Conservation (phyloP, 1,140 invertebrate species). For the Brachionus sp. region DNA sequence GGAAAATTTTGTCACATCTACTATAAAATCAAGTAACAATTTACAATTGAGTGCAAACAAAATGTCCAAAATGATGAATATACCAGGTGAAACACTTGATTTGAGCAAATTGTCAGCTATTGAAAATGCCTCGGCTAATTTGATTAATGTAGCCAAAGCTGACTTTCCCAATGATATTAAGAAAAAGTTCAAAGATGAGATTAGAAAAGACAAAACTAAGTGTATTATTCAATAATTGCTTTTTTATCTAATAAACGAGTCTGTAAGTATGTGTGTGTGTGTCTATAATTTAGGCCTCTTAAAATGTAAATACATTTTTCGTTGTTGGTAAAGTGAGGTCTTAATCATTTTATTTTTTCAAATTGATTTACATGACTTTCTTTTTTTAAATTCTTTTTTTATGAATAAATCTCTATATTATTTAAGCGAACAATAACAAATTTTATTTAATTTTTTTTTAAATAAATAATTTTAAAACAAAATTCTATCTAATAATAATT, state of each 20-base stretch:
- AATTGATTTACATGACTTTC: background rate
- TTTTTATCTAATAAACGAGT: background rate
- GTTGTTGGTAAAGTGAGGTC: background rate
- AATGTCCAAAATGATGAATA: background rate
- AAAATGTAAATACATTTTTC: background rate
- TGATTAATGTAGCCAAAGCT: conserved; percentile 2
- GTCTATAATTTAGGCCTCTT: background rate
- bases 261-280: background rate
- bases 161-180: conserved; percentile 6
- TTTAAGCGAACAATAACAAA: background rate
- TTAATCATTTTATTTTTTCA: background rate
- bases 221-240: conserved; percentile 30
- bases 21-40: conserved; percentile 27
- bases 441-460: background rate
- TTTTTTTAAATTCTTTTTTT: background rate
- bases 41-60: background rate
- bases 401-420: background rate
- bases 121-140: conserved; percentile 36
- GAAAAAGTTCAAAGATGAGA: conserved; percentile 9
- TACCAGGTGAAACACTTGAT: background rate
- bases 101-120: conserved; percentile 33
- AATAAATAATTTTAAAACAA: background rate
- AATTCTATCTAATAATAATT: too few relatives aligned
- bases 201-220: conserved; percentile 27
- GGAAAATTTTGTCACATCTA: conserved; percentile 27